These are phyloP conservation scores for Amphipyra tragopoginis DNA, from an alignment of 2,888 invertebrate genomes.

Conservation along the genomic window DNA sequence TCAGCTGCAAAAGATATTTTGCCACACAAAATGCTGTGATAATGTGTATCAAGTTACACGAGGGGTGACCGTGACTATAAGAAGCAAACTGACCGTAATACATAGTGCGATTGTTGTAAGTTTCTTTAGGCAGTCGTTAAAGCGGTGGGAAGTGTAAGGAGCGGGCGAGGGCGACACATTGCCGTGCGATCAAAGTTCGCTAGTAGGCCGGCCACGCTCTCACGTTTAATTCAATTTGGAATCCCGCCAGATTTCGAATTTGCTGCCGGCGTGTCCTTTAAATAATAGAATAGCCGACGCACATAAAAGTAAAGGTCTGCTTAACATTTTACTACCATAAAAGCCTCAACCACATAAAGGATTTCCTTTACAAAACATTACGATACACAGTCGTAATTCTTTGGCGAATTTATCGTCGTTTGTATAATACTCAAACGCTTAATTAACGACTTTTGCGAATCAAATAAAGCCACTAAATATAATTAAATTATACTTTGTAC, in stretches of 20 bases:
- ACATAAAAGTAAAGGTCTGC: constrained; percentile 72
- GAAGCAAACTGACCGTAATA: constrained; percentile 36
- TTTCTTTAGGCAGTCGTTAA: constrained; percentile 58
- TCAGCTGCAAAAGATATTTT: constrained; percentile 23
- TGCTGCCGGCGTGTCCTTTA: constrained; percentile 82
- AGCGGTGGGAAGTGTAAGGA: constrained; percentile 45
- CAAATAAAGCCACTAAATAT: constrained; percentile 43
- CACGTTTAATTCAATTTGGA: constrained; percentile 88
- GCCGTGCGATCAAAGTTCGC: constrained; percentile 78
- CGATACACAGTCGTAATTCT: constrained; percentile 33
- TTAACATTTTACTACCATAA: constrained; percentile 70
- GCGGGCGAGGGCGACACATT: constrained; percentile 66
- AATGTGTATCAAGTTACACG: constrained; percentile 34
- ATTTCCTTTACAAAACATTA: constrained; percentile 45
- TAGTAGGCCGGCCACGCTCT: constrained; percentile 73
- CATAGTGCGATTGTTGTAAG: constrained; percentile 31
- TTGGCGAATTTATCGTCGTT: constrained; percentile 30
- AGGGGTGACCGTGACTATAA: constrained; percentile 14
- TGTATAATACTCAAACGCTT: constrained; percentile 36
- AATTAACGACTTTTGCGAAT: constrained; percentile 45
- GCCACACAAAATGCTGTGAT: constrained; percentile 25
- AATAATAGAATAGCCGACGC: constrained; percentile 83
- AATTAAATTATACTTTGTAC: constrained; percentile 40
- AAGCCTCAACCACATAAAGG: constrained; percentile 58
- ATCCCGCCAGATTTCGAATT: constrained; percentile 84